Percentiles rank a stretch among this genome's conserved stretches.
These are phyloP conservation scores for Resseliella maxima DNA, from an alignment of 2,888 invertebrate species.

Conservation along the genomic window DNA sequence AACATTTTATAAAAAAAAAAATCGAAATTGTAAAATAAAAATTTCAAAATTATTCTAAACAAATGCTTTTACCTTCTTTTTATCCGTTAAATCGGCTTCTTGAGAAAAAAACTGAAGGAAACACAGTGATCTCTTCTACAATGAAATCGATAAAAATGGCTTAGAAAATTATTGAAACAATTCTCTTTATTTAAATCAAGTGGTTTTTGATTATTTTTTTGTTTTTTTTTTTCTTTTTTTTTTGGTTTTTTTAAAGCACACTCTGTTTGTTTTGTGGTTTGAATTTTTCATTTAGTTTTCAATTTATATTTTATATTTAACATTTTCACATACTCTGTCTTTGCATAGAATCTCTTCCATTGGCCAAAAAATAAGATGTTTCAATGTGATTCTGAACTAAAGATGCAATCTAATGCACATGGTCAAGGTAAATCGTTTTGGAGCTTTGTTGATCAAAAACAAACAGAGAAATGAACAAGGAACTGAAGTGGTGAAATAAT, in stretches of 20 bases:
- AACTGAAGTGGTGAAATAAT: too few relatives aligned
- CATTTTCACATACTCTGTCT: background rate
- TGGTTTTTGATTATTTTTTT: background rate
- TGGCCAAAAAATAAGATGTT: too few relatives aligned
- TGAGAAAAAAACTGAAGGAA: background rate
- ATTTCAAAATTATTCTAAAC: too few relatives aligned
- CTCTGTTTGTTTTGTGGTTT: conserved; percentile 5
- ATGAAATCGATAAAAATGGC: background rate
- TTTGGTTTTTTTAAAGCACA: conserved; percentile 15
- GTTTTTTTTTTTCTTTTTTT: background rate
- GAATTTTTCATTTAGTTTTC: background rate
- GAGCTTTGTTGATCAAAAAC: too few relatives aligned
- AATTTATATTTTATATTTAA: background rate
- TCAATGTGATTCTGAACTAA: too few relatives aligned
- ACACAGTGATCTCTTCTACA: too few relatives aligned
- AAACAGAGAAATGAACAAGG: too few relatives aligned
- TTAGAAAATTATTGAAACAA: background rate
- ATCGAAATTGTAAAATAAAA: too few relatives aligned
- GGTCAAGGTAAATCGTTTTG: too few relatives aligned
- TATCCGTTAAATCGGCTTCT: background rate
- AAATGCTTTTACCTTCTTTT: too few relatives aligned
- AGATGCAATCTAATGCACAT: too few relatives aligned
- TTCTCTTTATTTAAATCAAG: conserved; percentile 31
- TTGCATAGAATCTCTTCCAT: background rate
- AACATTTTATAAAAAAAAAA: too few relatives aligned